A percentile compares a stretch with the other conserved stretches of the same genome.
These are phyloP conservation scores for Colius striatus DNA, from an alignment of 2,113 vertebrate species.

Conservation along the genomic window DNA sequence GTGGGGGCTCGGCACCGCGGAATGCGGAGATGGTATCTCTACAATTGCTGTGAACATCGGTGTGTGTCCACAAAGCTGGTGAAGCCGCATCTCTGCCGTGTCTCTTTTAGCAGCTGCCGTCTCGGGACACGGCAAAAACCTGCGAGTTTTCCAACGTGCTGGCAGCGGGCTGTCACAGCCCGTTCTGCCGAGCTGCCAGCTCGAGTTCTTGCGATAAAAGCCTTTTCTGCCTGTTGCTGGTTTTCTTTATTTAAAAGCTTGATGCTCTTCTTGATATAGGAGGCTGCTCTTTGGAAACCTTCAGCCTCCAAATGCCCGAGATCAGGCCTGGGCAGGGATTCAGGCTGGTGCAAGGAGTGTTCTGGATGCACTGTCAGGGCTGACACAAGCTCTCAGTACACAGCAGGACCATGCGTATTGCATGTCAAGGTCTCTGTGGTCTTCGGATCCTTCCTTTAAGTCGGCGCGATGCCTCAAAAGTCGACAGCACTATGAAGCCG, in stretches of 20 bases:
- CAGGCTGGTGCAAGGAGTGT: neutral
- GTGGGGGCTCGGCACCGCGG: rapidly evolving
- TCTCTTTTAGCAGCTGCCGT: neutral
- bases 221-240: neutral
- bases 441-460: neutral
- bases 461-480: rapidly evolving
- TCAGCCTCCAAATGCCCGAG: rapidly evolving
- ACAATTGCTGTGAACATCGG: rapidly evolving
- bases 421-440: neutral
- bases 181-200: neutral
- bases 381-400: neutral
- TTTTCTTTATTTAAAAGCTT: neutral
- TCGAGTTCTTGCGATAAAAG: rapidly evolving
- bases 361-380: rapidly evolving
- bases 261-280: neutral
- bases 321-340: neutral
- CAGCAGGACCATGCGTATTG: neutral
- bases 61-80: rapidly evolving
- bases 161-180: neutral
- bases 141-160: neutral
- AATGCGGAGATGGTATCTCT: rapidly evolving
- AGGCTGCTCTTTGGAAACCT: neutral
- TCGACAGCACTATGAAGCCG: neutral
- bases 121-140: rapidly evolving
- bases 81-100: neutral